Evolutionary conservation across 2,797 vertebrate species (phyloP).

Genomic region (Cercopithecus mitis): DNA sequence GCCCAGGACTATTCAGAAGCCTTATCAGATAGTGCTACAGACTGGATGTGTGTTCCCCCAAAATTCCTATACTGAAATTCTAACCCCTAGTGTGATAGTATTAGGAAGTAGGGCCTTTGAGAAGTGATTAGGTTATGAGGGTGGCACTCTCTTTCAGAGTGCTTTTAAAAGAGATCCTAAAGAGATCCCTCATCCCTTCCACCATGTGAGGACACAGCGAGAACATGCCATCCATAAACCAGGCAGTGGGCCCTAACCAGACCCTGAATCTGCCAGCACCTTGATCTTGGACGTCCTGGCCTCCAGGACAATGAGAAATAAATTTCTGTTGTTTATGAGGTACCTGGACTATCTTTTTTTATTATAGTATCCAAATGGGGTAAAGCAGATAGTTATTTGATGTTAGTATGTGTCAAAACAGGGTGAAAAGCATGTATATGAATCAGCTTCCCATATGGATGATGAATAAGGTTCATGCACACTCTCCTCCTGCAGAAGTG

Average conservation of each 20-base stretch:
- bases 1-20: neutral
- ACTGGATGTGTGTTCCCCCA: too few species aligned
- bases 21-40: neutral
- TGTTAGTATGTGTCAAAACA: neutral
- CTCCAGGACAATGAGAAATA: neutral
- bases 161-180: neutral
- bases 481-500: neutral
- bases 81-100: neutral
- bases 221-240: neutral
- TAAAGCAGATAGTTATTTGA: neutral
- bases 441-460: neutral
- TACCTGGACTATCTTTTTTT: neutral
- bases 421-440: rapidly evolving
- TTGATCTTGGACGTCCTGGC: neutral
- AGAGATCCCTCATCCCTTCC: neutral
- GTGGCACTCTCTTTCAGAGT: neutral
- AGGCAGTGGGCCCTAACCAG: neutral
- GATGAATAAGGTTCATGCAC: rapidly evolving
- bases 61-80: neutral
- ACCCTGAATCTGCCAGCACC: neutral
- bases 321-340: neutral
- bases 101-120: neutral
- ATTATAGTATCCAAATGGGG: neutral
- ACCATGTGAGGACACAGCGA: too few species aligned
- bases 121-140: neutral